phyloP scores from a whole-genome alignment of 1,140 invertebrate species.

The Calliopsis andreniformis region DNA sequence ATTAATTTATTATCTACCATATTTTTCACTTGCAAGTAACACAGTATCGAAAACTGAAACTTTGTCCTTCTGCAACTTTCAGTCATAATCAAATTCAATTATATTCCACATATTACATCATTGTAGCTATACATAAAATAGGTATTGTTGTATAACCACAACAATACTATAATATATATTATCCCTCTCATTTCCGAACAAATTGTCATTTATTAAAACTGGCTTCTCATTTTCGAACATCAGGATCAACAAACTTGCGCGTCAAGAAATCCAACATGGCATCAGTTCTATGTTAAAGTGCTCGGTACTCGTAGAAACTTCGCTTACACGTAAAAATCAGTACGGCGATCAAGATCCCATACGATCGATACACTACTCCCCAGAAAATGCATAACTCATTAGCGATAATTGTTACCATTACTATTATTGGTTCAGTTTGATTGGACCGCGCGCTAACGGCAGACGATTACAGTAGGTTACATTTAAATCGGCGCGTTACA shows the following conservation, averaged over 20 bases:
- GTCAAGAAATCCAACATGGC: no score
- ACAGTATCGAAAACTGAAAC: not conserved
- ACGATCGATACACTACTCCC: slow-evolving; percentile 19
- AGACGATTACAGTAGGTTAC: not conserved
- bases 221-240: no score
- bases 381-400: slow-evolving; percentile 4
- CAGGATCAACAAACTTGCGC: no score
- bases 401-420: slow-evolving; percentile 54
- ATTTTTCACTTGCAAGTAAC: not conserved
- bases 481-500: slow-evolving; percentile 1
- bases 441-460: slow-evolving; percentile 52
- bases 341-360: not conserved
- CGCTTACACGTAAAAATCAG: slow-evolving; percentile 10
- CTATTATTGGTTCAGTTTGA: slow-evolving; percentile 65
- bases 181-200: not conserved
- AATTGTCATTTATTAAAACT: no score
- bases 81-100: not conserved
- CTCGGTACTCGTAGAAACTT: slow-evolving; percentile 18
- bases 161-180: not conserved
- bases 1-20: not conserved
- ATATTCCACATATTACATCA: not conserved
- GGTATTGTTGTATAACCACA: no score
- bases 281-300: no score
- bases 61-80: no score
- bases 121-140: not conserved